Evolutionary conservation across 30 jellyfish, hydroid and myxozoan species (phyloP), one percentile per base, ranked within the genome.

Genomic region (Chironex yamaguchii): DNA sequence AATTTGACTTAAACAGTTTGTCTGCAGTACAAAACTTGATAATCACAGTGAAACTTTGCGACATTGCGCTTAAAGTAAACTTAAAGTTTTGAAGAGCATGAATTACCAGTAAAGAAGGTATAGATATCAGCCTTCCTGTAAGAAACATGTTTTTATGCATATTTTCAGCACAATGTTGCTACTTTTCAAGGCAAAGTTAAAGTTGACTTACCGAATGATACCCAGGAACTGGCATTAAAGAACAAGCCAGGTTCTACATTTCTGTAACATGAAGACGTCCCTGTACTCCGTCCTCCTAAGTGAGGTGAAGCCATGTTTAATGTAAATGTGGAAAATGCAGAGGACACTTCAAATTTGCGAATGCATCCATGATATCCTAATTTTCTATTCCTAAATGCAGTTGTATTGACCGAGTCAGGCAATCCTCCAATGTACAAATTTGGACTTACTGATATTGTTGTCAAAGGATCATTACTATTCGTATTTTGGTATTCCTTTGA

Each of bases 391-490:
- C 17, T 75, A 85, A 89, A 79, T 29, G 51, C 68, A n/a, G 89
- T 67, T 0, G 97, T 92, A 32, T 49, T 73, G 6, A 94, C 92
- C 30, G 90, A 53, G 72, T 58, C 50, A 6, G 99, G 97, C n/a
- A 94, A 12, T 53, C 97, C 99, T 17, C 99, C 99, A 22, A 94
- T 85, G 70, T 94, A 94, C 4, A 94, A 49, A 21, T 97, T 97
- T 1, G 97, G 84, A 51, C 79, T 66, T n/a, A 94, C 36, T 22
- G 36, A 14, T 58, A 94, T 33, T 17, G 76, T 88, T 33, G 79
- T 29, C 1, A 95, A 62, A 0, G 91, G 75, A 2, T 75, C 50
- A 23, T 71, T 12, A 27, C 83, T 84, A 29, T 50, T 49, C 17
- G 89, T 67, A 67, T 76, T 84, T 49, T 89, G 96, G 88, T 94